Conservation (phyloP, 23 tunicate genomes). For the Aplidium turbinatum region DNA sequence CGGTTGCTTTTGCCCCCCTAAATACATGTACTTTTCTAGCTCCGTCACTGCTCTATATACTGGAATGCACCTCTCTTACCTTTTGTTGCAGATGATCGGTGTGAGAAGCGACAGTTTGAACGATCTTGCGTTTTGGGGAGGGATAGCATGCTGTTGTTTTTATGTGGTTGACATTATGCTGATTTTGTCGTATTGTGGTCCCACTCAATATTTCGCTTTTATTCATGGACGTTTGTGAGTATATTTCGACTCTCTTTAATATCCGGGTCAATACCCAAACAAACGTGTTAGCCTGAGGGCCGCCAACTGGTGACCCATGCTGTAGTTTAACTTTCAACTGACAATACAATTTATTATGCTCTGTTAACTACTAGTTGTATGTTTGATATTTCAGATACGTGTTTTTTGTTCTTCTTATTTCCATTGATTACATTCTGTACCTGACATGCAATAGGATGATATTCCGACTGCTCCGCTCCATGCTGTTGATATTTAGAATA, state of each 20-base stretch:
- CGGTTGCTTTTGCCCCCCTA: too few species aligned
- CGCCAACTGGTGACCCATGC: too few species aligned
- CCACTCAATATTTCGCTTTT: constrained; percentile 40
- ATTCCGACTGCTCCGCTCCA: constrained; percentile 60
- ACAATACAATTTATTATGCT: too few species aligned
- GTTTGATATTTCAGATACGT: constrained; percentile 60
- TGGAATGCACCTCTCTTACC: background rate
- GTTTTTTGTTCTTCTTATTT: constrained; percentile 20
- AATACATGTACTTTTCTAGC: too few species aligned
- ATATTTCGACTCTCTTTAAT: background rate
- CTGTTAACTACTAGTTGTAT: too few species aligned
- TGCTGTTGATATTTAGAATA: constrained; percentile 54
- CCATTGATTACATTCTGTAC: constrained; percentile 48
- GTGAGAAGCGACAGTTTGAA: constrained; percentile 11
- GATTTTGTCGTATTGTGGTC: constrained; percentile 31
- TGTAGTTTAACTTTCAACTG: too few species aligned
- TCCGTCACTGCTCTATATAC: too few species aligned
- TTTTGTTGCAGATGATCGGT: constrained; percentile 53
- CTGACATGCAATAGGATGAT: constrained; percentile 47
- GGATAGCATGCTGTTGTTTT: constrained; percentile 46
- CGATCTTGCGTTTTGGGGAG: constrained; percentile 54
- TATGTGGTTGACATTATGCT: constrained; percentile 50
- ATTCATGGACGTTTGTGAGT: constrained; percentile 63
- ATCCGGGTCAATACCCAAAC: too few species aligned
- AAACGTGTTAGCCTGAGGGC: too few species aligned